Conservation (phyloP, 2,888 invertebrate species). For the Coremacera marginata region DNA sequence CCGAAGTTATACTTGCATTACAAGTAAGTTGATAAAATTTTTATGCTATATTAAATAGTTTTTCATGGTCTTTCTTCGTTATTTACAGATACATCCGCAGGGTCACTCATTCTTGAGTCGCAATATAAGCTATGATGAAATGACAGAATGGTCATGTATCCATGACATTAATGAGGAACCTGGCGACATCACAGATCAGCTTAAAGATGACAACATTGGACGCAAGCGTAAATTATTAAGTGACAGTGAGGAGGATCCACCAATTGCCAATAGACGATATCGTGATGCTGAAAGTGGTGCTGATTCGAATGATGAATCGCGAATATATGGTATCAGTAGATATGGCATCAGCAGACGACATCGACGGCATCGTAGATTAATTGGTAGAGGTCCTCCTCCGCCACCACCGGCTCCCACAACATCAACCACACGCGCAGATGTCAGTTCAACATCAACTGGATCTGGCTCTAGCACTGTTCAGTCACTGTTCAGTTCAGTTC, state of each 20-base stretch:
- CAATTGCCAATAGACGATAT: not conserved
- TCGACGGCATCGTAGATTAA: slow-evolving; percentile 1
- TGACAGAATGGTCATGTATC: slow-evolving; percentile 94
- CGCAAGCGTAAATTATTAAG: slow-evolving; percentile 53
- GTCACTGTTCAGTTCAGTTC: slow-evolving; percentile 43
- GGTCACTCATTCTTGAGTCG: slow-evolving; percentile 89
- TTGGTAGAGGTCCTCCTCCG: slow-evolving; percentile 35
- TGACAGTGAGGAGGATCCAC: slow-evolving; percentile 53
- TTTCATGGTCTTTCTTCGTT: not conserved
- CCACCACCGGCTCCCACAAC: slow-evolving; percentile 39
- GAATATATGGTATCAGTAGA: not conserved
- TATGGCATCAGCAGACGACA: slow-evolving; percentile 27
- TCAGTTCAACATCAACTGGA: slow-evolving; percentile 2
- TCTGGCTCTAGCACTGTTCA: slow-evolving; percentile 9
- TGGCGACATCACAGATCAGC: slow-evolving; percentile 66
- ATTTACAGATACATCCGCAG: slow-evolving; percentile 61
- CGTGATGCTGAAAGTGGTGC: not conserved
- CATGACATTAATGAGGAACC: slow-evolving; percentile 87
- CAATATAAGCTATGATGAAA: slow-evolving; percentile 87
- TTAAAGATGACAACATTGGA: slow-evolving; percentile 51
- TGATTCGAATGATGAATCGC: slow-evolving; percentile 14
- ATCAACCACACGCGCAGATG: slow-evolving; percentile 34
- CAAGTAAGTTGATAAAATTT: slow-evolving; percentile 70
- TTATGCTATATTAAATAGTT: not conserved
- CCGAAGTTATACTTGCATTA: slow-evolving; percentile 90